Conservation (phyloP, 2,113 vertebrate species). For the Sphyrna mokarran region DNA sequence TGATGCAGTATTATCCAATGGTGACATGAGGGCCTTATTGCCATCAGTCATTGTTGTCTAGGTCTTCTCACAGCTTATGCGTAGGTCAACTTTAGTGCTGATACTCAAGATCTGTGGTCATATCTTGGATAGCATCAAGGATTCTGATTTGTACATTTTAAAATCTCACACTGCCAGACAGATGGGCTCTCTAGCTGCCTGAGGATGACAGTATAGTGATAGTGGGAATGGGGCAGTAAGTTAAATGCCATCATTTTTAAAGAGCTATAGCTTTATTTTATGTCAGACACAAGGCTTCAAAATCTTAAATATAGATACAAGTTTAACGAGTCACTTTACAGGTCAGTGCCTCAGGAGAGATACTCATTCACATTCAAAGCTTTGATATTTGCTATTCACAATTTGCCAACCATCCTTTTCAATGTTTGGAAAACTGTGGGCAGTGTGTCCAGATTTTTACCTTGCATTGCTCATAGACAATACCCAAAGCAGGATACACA, state of each 20-base stretch:
- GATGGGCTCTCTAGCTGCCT: too few relatives aligned
- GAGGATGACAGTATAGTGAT: neutral
- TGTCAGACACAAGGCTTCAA: neutral
- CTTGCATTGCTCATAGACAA: neutral
- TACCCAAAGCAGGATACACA: neutral
- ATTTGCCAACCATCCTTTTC: neutral
- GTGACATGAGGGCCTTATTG: too few relatives aligned
- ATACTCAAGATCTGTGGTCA: too few relatives aligned
- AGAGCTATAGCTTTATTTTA: neutral
- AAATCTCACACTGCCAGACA: neutral
- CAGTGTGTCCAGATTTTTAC: neutral
- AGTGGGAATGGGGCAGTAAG: neutral
- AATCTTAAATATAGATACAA: neutral
- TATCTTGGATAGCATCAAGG: neutral
- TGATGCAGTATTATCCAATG: too few relatives aligned
- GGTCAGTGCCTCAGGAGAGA: neutral
- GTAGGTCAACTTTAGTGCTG: too few relatives aligned
- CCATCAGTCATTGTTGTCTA: too few relatives aligned
- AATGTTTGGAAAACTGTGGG: neutral
- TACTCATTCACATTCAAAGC: neutral
- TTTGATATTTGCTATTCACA: neutral
- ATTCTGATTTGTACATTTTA: neutral
- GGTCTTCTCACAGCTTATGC: too few relatives aligned
- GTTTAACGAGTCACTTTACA: neutral
- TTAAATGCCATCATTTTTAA: neutral